A percentile compares a stretch with the other conserved stretches of the same genome.
phyloP scores from a whole-genome alignment of 2,113 vertebrate genomes.

The Saimiri boliviensis region DNA sequence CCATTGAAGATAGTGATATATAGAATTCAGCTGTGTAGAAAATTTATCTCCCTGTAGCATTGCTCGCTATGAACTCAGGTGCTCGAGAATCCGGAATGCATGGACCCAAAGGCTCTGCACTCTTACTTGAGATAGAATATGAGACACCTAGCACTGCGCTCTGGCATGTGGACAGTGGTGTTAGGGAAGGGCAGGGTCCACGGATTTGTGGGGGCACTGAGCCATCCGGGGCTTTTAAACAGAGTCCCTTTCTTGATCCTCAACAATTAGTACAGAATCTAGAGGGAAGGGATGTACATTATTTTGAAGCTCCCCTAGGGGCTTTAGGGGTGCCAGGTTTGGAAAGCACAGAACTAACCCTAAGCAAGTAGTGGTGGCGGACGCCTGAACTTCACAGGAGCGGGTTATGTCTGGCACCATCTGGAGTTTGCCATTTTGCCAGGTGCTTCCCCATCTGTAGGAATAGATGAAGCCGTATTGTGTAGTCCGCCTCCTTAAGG shows the following conservation, averaged over 20 bases:
- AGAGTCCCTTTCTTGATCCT: neutral
- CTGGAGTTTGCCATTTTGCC: neutral
- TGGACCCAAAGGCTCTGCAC: fast-evolving
- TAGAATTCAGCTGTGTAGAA: neutral
- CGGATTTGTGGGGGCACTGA: neutral
- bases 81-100: too few species aligned
- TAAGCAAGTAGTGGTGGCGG: neutral
- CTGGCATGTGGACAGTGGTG: neutral
- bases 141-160: neutral
- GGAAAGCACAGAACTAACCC: neutral
- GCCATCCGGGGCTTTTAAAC: too few species aligned
- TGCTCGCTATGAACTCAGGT: too few species aligned
- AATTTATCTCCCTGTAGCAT: too few species aligned
- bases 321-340: neutral
- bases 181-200: too few species aligned
- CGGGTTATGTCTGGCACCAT: neutral
- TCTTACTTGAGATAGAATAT: neutral
- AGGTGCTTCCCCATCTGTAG: neutral
- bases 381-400: neutral
- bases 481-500: too few species aligned
- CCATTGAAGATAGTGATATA: neutral
- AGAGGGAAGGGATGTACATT: neutral
- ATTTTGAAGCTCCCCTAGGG: neutral
- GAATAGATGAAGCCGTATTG: neutral
- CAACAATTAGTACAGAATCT: fast-evolving